Percentiles rank a stretch among this genome's conserved stretches.
phyloP scores from a whole-genome alignment of 2,888 invertebrate species.

The Clunio marinus region DNA sequence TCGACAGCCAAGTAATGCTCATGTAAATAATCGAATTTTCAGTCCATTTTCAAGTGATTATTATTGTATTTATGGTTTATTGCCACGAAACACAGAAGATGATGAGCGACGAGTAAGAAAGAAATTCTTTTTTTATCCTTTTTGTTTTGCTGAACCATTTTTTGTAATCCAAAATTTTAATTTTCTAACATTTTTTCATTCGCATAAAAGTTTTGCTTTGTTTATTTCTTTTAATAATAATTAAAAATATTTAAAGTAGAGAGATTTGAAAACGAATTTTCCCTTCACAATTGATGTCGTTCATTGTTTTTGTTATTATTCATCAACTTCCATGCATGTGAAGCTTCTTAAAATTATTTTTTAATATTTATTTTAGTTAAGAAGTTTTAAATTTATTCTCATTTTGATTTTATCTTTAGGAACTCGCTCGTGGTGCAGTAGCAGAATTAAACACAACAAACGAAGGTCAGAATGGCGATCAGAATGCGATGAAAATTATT shows the following conservation, averaged over 20 bases:
- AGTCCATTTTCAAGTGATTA: constrained; percentile 37
- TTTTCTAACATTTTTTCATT: neutral
- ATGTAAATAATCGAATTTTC: constrained; percentile 32
- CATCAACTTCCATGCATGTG: too few species aligned
- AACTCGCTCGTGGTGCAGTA: constrained; percentile 20
- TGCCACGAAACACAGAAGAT: constrained; percentile 31
- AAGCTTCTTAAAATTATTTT: neutral
- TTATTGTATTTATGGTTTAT: constrained; percentile 38
- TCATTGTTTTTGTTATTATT: too few species aligned
- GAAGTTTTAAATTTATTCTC: neutral
- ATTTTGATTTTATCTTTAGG: neutral
- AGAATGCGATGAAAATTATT: constrained; percentile 35
- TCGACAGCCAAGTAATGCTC: constrained; percentile 3
- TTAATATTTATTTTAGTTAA: neutral
- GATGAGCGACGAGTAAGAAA: constrained; percentile 27
- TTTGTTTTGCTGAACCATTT: neutral
- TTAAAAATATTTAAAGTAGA: too few species aligned
- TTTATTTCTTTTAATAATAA: too few species aligned
- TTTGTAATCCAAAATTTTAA: too few species aligned
- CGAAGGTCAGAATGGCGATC: constrained; percentile 19
- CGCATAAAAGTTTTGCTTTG: neutral
- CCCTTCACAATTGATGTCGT: too few species aligned
- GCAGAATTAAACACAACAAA: constrained; percentile 20
- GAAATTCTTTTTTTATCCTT: neutral
- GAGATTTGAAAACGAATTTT: too few species aligned